Conservation (phyloP, 2,888 invertebrate genomes). For the Nemotelus nigrinus region DNA sequence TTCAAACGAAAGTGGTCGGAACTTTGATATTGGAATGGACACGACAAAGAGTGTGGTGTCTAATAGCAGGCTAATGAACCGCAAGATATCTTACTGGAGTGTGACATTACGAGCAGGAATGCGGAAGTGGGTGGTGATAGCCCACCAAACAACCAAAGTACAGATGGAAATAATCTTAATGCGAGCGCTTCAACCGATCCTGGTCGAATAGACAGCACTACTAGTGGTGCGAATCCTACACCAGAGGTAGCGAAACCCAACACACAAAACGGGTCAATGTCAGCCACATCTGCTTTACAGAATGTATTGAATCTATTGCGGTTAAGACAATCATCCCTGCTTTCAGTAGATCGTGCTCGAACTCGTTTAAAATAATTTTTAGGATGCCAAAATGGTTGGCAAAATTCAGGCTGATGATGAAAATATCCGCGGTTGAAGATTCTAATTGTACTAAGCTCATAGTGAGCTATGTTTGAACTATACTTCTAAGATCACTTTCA, state of each 20-base stretch:
- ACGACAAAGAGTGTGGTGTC: conserved; percentile 11
- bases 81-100: background rate
- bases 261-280: conserved; percentile 28
- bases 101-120: background rate
- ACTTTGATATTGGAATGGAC: conserved; percentile 47
- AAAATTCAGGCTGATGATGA: no score
- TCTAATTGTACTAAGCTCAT: no score
- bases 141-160: background rate
- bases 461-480: no score
- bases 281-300: conserved; percentile 20
- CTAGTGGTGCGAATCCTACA: background rate
- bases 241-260: no score
- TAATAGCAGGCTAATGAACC: background rate
- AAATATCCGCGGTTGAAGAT: no score
- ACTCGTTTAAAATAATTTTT: no score
- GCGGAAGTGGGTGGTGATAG: background rate
- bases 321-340: no score
- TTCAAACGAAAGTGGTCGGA: conserved; percentile 37
- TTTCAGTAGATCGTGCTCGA: no score
- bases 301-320: no score
- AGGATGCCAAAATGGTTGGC: no score
- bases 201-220: background rate
- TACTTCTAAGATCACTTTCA: no score
- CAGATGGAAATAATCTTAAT: background rate
- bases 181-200: background rate